Evolutionary conservation across 2,888 invertebrate species (phyloP), one percentile per base, ranked within the genome.

Genomic region (Scaptomyza flava): DNA sequence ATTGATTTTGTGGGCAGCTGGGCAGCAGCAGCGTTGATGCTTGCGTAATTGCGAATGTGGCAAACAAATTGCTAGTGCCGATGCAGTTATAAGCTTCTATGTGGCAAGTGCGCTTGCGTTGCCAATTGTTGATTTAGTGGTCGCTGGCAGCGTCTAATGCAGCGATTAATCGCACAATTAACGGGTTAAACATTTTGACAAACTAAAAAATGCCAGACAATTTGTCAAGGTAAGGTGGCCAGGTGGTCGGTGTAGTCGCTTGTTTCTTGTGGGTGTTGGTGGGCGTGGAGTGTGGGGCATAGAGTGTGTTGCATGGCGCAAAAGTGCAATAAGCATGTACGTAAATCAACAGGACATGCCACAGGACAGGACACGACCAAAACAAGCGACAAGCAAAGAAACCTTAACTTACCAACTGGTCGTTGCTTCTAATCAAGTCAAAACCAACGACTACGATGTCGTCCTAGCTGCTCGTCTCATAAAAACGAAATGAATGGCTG

Each of bases 341-440:
- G 82, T 83, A 83, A 83, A 87, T 83, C 82, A 83, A 87, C 81
- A 79, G 83, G 81, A 86, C 84, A 83, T 74, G 78, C 86, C 81
- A 57, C 87, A 86, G 65, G 57, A 50, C 50, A 27, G 27, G 27
- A 57, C 36, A 38, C 8, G 38, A 38, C 14, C 14, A 14, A 14
- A 14, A 14, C 38, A 7, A 14, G 38, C n/a, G 56, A 57, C 71
- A 53, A 51, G 20, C 33, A 41, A 56, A 45, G 54, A 42, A 59
- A 27, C 58, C 65, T 65, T 66, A 71, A 50, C 59, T 58, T 59
- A 65, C 75, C 76, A 61, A 68, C 80, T 69, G 78, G 51, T 72
- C 77, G 65, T 78, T 77, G 80, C 77, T 78, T 78, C 78, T 78
- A 78, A 78, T 78, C 80, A 77, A 78, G 57, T 77, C 73, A 45